Evolutionary conservation across 2,888 invertebrate genomes (phyloP).

Genomic region (Perizoma affinitatum): DNA sequence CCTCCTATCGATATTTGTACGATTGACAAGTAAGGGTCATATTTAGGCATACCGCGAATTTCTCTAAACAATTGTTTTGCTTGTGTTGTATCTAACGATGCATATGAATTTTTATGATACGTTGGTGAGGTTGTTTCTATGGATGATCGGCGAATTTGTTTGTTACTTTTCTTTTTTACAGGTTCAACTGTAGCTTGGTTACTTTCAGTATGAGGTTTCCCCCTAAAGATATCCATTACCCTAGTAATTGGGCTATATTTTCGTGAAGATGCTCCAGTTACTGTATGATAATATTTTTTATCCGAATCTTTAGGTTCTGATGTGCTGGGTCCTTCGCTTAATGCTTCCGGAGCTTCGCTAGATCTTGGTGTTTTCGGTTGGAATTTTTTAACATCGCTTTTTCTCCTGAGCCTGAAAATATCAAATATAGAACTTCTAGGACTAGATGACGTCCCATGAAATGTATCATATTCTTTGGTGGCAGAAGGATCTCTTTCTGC

Average conservation of each 20-base stretch:
- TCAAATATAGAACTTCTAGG: slow-evolving; percentile 80
- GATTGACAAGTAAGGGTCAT: slow-evolving; percentile 79
- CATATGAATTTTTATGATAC: slow-evolving; percentile 79
- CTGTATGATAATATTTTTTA: slow-evolving; percentile 81
- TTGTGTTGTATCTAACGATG: slow-evolving; percentile 75
- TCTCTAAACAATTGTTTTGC: slow-evolving; percentile 78
- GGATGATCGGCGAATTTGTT: slow-evolving; percentile 71
- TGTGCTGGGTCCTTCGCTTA: slow-evolving; percentile 60
- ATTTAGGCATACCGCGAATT: slow-evolving; percentile 77
- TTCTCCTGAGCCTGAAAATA: slow-evolving; percentile 77
- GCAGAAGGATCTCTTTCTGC: slow-evolving; percentile 66
- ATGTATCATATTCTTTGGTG: slow-evolving; percentile 77
- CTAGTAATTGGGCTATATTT: slow-evolving; percentile 80
- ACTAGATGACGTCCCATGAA: slow-evolving; percentile 79
- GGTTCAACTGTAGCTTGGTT: slow-evolving; percentile 59
- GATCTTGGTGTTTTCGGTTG: slow-evolving; percentile 60
- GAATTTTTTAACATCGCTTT: slow-evolving; percentile 77
- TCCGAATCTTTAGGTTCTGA: slow-evolving; percentile 71
- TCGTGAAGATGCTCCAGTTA: slow-evolving; percentile 76
- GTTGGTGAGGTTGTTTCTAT: slow-evolving; percentile 79
- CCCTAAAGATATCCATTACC: slow-evolving; percentile 79
- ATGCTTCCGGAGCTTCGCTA: slow-evolving; percentile 63
- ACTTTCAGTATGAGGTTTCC: slow-evolving; percentile 67
- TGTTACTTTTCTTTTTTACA: slow-evolving; percentile 68
- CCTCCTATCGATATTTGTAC: slow-evolving; percentile 80